These are phyloP conservation scores for Paralvinella palmiformis DNA, from an alignment of 1,140 invertebrate genomes.

Conservation along the genomic window DNA sequence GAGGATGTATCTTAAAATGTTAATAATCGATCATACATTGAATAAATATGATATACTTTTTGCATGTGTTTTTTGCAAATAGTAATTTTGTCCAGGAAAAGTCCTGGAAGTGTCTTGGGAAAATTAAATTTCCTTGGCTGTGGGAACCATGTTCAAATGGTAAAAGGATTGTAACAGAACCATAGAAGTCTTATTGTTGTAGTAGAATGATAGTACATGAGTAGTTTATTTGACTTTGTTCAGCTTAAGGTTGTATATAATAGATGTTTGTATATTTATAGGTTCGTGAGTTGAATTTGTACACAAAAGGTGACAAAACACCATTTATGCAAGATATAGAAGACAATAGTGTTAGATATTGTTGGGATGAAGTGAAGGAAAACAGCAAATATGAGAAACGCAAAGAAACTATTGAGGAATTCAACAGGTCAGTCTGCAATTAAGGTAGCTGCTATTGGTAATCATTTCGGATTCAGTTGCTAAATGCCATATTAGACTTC, in stretches of 20 bases:
- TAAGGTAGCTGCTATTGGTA: constrained; percentile 3
- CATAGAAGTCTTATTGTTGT: no score
- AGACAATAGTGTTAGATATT: constrained; percentile 69
- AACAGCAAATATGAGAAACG: constrained; percentile 64
- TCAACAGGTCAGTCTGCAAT: constrained; percentile 61
- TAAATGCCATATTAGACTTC: no score
- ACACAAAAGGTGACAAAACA: constrained; percentile 69
- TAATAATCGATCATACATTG: no score
- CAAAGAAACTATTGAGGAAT: constrained; percentile 59
- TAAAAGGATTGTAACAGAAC: no score
- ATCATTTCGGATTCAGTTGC: background rate
- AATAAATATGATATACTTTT: no score
- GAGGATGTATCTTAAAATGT: no score
- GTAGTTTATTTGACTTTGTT: background rate
- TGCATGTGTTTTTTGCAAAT: no score
- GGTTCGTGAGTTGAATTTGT: constrained; percentile 70
- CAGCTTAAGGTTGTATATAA: background rate
- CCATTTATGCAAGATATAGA: constrained; percentile 71
- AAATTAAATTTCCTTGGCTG: no score
- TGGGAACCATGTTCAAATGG: no score
- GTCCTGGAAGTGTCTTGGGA: no score
- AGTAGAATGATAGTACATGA: no score
- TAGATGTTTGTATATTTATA: constrained; percentile 30
- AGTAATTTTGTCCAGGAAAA: no score
- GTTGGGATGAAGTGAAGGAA: constrained; percentile 75